Percentiles rank a stretch among this genome's conserved stretches.
Evolutionary conservation across 2,888 invertebrate species (phyloP).

Genomic region (Hedya salicella): DNA sequence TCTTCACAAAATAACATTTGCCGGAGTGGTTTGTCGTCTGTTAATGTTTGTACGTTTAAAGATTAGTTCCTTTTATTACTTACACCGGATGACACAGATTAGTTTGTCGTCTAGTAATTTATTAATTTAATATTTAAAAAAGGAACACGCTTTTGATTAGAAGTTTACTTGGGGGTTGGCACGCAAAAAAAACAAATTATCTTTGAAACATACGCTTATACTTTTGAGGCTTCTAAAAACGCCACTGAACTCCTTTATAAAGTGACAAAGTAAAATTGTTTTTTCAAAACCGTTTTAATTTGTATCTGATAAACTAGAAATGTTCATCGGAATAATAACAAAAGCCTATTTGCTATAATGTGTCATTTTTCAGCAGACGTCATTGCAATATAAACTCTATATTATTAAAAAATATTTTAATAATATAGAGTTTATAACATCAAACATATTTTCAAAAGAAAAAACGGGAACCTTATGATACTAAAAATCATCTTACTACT

Average conservation of each 20-base stretch:
- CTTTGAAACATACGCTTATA: conserved; percentile 3
- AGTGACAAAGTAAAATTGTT: background rate
- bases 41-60: background rate
- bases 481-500: too few species aligned
- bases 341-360: too few species aligned
- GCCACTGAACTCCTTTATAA: background rate
- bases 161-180: conserved; percentile 51
- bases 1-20: conserved; percentile 6
- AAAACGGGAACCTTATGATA: too few species aligned
- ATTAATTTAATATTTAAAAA: conserved; percentile 64
- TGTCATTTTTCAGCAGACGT: too few species aligned
- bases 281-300: too few species aligned
- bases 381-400: too few species aligned
- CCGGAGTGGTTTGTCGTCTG: background rate
- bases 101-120: conserved; percentile 35
- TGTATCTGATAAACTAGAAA: background rate
- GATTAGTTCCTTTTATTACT: background rate
- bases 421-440: too few species aligned
- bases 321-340: too few species aligned
- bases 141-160: conserved; percentile 71
- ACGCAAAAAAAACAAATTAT: conserved; percentile 37
- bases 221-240: conserved; percentile 1
- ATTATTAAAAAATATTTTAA: too few species aligned
- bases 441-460: too few species aligned
- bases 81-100: background rate